Evolutionary conservation across 2,113 vertebrate genomes (phyloP).

Genomic region (Hylia prasina): DNA sequence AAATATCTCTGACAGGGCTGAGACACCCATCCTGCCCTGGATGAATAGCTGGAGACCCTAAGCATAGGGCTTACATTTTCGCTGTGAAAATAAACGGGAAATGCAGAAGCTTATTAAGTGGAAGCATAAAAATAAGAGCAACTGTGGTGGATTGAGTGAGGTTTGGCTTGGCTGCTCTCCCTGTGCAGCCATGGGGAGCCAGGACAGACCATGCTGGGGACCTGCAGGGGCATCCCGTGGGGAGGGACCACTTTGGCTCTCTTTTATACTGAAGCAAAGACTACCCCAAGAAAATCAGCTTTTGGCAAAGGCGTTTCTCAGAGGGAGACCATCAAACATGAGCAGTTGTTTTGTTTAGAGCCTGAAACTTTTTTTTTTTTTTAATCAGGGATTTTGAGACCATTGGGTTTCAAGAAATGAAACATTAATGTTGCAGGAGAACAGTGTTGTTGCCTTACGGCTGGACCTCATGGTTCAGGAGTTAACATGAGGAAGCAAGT

Average conservation of each 20-base stretch:
- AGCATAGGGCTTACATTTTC: not conserved
- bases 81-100: not conserved
- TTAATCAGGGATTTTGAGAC: not conserved
- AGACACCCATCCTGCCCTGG: not conserved
- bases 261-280: not conserved
- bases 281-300: not conserved
- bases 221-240: rapidly evolving
- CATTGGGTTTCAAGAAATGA: not conserved
- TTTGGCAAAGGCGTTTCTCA: not conserved
- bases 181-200: rapidly evolving
- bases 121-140: not conserved
- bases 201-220: not conserved
- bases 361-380: not conserved
- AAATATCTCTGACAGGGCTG: not conserved
- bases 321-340: not conserved
- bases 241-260: not conserved
- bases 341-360: not conserved
- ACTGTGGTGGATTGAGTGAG: not conserved
- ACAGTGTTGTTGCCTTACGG: not conserved
- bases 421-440: not conserved
- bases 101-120: not conserved
- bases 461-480: not conserved
- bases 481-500: not conserved
- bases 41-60: not conserved
- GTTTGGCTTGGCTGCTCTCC: not conserved